These are phyloP conservation scores for Chloropsis cyanopogon DNA, from an alignment of 2,113 vertebrate species.

Conservation along the genomic window DNA sequence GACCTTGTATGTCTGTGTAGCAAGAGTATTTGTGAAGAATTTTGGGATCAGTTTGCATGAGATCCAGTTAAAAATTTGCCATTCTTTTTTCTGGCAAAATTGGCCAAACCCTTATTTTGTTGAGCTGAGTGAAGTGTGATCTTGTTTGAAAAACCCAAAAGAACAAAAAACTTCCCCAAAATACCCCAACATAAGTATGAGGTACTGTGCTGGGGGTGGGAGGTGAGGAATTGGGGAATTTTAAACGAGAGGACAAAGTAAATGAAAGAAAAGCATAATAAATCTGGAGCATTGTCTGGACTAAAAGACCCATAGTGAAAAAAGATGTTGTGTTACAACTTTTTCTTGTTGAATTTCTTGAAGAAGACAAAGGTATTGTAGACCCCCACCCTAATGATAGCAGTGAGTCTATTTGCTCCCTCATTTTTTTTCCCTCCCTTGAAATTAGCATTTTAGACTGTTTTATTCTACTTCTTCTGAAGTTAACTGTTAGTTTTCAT, in stretches of 20 bases:
- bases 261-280: not conserved
- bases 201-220: not conserved
- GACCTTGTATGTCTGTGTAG: not conserved
- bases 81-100: not conserved
- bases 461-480: not conserved
- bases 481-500: not conserved
- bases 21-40: accelerated
- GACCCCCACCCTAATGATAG: not conserved
- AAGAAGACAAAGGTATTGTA: not conserved
- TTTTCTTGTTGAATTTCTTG: not conserved
- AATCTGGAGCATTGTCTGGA: not conserved
- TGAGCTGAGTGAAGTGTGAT: not conserved
- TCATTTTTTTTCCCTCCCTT: not conserved
- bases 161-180: not conserved
- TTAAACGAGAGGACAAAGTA: not conserved
- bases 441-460: not conserved
- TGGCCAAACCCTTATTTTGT: not conserved
- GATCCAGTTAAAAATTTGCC: not conserved
- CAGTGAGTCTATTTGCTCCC: not conserved
- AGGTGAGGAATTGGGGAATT: not conserved
- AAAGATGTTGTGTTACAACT: not conserved
- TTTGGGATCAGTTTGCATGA: not conserved
- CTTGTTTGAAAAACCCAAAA: not conserved
- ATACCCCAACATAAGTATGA: not conserved
- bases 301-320: not conserved